These are phyloP conservation scores for Spilarctia lutea DNA, from an alignment of 2,888 invertebrate genomes.

Conservation along the genomic window DNA sequence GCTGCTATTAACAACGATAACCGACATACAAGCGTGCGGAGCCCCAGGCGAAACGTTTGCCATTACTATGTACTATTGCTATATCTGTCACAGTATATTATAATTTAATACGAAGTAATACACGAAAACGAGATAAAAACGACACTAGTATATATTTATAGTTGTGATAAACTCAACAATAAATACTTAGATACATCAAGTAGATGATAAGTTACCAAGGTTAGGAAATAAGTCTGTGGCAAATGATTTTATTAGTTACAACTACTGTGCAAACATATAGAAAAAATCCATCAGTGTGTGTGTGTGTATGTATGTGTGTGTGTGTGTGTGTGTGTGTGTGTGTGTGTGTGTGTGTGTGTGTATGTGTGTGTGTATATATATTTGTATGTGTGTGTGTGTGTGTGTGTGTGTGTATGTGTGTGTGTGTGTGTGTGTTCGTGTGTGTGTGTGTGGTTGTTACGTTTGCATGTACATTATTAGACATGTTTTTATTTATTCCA, in stretches of 20 bases:
- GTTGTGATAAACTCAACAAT: constrained; percentile 8
- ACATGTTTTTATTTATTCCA: neutral
- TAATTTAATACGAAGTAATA: neutral
- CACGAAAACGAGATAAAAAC: neutral
- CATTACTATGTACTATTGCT: neutral
- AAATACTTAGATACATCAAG: neutral
- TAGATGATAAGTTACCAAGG: constrained; percentile 8
- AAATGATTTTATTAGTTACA: constrained; percentile 10
- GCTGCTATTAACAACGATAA: no score
- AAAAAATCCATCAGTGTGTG: neutral
- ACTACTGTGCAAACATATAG: neutral
- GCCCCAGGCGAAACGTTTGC: neutral
- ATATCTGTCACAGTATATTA: neutral
- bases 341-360: no score
- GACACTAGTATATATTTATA: neutral
- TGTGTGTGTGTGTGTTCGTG: no score
- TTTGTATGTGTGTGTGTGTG: no score
- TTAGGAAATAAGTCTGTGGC: neutral
- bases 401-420: no score
- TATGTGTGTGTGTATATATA: no score
- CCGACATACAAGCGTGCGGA: no score
- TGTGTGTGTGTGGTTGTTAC: no score
- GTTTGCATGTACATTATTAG: neutral
- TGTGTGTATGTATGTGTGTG: no score
- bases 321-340: no score